Percentiles rank a stretch among this genome's conserved stretches.
phyloP scores from a whole-genome alignment of 2,888 invertebrate genomes.

The Charanyca ferruginea region DNA sequence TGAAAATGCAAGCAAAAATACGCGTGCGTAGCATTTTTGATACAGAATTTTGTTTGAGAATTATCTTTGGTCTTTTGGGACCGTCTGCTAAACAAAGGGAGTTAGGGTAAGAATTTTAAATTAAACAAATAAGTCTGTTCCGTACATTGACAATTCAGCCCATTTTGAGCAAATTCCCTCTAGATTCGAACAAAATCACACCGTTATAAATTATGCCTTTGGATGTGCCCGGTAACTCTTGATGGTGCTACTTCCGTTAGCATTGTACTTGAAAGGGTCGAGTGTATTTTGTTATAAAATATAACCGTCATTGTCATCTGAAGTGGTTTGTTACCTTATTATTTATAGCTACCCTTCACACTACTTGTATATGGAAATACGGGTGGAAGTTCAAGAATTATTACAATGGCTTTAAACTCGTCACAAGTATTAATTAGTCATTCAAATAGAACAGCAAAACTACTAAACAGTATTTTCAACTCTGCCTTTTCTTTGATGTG shows the following conservation, averaged over 20 bases:
- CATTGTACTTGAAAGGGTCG: conserved; percentile 55
- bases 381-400: background rate
- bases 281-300: conserved; percentile 46
- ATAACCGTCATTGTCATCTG: conserved; percentile 50
- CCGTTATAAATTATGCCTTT: conserved; percentile 58
- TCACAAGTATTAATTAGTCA: conserved; percentile 1
- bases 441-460: conserved; percentile 1
- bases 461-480: background rate
- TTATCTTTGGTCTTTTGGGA: conserved; percentile 49
- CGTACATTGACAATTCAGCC: conserved; percentile 67
- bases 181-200: conserved; percentile 54
- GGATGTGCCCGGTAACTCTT: conserved; percentile 31
- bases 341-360: conserved; percentile 35
- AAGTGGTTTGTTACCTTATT: conserved; percentile 52
- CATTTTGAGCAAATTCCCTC: conserved; percentile 59
- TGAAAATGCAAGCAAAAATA: conserved; percentile 33
- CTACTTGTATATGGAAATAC: conserved; percentile 9
- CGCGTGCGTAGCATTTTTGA: background rate
- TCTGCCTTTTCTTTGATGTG: conserved; percentile 11
- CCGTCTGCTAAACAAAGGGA: conserved; percentile 50
- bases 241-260: conserved; percentile 47
- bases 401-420: conserved; percentile 5
- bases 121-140: conserved; percentile 69
- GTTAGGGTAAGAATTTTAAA: conserved; percentile 69
- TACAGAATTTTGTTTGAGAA: conserved; percentile 17